Percentiles rank a stretch among this genome's conserved stretches.
Conservation (phyloP, 1,140 invertebrate species). For the Orussus abietinus region DNA sequence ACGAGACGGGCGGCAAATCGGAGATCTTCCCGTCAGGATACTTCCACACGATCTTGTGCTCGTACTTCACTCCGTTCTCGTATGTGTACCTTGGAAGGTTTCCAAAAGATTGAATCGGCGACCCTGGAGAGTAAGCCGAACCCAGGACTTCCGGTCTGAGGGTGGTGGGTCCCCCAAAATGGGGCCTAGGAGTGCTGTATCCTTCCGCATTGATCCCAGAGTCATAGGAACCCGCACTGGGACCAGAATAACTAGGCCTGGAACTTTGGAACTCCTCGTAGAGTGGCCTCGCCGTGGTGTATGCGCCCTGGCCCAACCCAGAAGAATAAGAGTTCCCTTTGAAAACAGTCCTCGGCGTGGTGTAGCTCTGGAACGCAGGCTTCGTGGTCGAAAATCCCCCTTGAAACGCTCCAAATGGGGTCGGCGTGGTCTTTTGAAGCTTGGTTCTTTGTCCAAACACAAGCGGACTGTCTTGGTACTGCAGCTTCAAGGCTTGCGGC, state of each 20-base stretch:
- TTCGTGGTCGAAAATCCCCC: slow-evolving; percentile 10
- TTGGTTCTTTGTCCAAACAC: slow-evolving; percentile 40
- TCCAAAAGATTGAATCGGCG: not conserved
- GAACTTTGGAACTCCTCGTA: not conserved
- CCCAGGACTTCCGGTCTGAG: slow-evolving; percentile 19
- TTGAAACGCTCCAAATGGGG: not conserved
- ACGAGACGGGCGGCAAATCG: slow-evolving; percentile 37
- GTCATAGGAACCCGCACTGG: not conserved
- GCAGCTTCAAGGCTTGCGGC: slow-evolving; percentile 1
- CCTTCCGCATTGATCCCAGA: too few species aligned
- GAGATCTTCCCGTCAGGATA: slow-evolving; percentile 47
- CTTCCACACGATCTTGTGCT: slow-evolving; percentile 51
- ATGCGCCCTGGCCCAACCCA: too few species aligned
- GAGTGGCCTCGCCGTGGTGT: not conserved
- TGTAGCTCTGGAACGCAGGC: slow-evolving; percentile 18
- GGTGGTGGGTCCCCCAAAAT: not conserved
- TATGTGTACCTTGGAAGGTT: slow-evolving; percentile 37
- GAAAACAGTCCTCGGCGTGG: slow-evolving; percentile 16
- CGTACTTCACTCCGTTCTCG: slow-evolving; percentile 45
- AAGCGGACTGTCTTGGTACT: slow-evolving; percentile 9
- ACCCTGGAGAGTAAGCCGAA: slow-evolving; percentile 11
- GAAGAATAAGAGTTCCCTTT: too few species aligned
- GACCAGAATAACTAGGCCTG: not conserved
- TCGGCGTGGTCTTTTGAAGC: slow-evolving; percentile 25
- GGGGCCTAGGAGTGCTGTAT: not conserved